phyloP scores from a whole-genome alignment of 2,113 vertebrate species.

The Edolisoma coerulescens region DNA sequence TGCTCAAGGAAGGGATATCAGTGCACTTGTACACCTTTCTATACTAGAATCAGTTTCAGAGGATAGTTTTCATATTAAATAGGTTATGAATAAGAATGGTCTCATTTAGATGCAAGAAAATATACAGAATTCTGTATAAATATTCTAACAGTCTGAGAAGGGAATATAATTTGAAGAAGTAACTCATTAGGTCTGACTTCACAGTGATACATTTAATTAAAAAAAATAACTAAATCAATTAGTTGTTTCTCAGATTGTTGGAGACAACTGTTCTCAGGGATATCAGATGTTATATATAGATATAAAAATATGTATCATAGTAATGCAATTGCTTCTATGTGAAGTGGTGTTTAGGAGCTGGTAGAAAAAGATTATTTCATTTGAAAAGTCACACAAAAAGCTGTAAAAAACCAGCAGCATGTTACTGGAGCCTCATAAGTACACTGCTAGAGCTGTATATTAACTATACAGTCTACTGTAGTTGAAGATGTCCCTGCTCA shows the following conservation, averaged over 20 bases:
- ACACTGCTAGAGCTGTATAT: not conserved
- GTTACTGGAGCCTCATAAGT: not conserved
- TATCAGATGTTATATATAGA: not conserved
- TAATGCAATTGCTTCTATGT: not conserved
- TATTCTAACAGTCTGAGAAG: not conserved
- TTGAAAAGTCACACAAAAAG: not conserved
- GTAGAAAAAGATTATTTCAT: not conserved
- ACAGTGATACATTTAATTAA: not conserved
- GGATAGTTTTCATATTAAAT: not conserved
- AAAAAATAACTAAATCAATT: not conserved
- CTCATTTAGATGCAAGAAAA: constrained; percentile 1
- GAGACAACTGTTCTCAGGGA: not conserved
- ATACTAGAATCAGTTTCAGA: not conserved
- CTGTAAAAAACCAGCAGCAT: not conserved
- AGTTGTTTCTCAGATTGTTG: not conserved
- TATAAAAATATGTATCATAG: not conserved
- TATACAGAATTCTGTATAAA: not conserved
- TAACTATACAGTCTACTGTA: not conserved
- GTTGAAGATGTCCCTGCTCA: not conserved
- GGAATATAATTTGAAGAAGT: not conserved
- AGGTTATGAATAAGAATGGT: not conserved
- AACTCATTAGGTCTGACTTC: not conserved
- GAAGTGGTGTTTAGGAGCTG: not conserved
- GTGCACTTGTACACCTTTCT: not conserved
- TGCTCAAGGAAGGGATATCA: not conserved